Conservation (phyloP, 2,113 vertebrate species). For the Tachysurus fulvidraco region DNA sequence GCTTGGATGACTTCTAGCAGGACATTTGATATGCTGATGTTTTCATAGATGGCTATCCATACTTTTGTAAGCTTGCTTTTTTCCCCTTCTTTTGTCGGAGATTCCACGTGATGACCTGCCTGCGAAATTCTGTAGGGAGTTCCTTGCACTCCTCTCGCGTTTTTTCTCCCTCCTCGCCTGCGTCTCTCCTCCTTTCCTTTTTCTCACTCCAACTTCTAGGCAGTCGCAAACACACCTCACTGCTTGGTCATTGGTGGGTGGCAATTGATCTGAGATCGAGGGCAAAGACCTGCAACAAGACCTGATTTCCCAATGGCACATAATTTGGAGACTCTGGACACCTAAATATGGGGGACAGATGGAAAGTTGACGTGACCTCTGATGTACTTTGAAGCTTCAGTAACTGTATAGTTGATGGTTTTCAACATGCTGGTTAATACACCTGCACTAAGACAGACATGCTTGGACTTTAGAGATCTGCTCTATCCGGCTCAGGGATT, state of each 20-base stretch:
- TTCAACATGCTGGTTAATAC: conserved; percentile 15
- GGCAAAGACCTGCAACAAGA: conserved; percentile 16
- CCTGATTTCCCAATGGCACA: conserved; percentile 35
- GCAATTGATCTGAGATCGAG: conserved; percentile 24
- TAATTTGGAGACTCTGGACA: neutral
- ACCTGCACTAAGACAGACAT: neutral
- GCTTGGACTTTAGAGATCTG: conserved; percentile 8
- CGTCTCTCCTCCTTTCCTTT: conserved; percentile 48
- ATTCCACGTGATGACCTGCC: conserved; percentile 72
- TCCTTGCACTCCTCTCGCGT: conserved; percentile 49
- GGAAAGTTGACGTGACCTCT: conserved; percentile 33
- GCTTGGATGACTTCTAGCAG: conserved; percentile 8
- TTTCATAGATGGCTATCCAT: neutral
- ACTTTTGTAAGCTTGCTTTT: neutral
- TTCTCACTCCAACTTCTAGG: conserved; percentile 40
- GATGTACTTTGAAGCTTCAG: conserved; percentile 6
- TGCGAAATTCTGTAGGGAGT: conserved; percentile 67
- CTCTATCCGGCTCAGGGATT: conserved; percentile 44
- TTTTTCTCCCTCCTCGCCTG: conserved; percentile 33
- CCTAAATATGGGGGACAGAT: conserved; percentile 26
- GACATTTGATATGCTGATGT: conserved; percentile 19
- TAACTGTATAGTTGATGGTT: neutral
- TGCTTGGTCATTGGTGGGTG: conserved; percentile 30
- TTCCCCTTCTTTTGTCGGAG: conserved; percentile 11
- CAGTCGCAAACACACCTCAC: conserved; percentile 27